phyloP scores from a whole-genome alignment of 1,140 invertebrate species.

The Lepidurus couesii region DNA sequence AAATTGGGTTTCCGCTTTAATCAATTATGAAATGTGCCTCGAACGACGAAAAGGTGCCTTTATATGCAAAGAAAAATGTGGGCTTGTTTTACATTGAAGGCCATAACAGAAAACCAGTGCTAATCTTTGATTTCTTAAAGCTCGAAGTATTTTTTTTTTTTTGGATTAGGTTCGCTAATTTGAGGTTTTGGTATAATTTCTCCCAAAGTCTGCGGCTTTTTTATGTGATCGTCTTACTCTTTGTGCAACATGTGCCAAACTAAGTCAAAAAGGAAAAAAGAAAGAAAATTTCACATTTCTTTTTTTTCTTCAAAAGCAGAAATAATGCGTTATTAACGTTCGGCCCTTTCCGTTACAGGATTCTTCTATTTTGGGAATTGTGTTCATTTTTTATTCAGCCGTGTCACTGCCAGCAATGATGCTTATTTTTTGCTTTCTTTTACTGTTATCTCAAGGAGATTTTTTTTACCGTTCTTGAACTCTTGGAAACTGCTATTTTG shows the following conservation, averaged over 20 bases:
- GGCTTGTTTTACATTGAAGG: not conserved
- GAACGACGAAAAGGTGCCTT: conserved; percentile 9
- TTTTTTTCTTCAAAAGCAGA: too few relatives aligned
- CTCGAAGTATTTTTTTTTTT: not conserved
- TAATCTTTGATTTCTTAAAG: not conserved
- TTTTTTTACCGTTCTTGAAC: not conserved
- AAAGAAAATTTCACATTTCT: too few relatives aligned
- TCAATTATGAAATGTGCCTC: not conserved
- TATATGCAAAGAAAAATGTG: too few relatives aligned
- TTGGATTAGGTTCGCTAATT: not conserved
- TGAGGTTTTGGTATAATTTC: not conserved
- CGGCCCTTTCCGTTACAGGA: not conserved
- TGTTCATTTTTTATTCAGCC: not conserved
- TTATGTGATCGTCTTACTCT: conserved; percentile 19
- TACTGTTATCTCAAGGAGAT: not conserved
- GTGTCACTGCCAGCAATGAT: conserved; percentile 8
- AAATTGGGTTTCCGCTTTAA: not conserved
- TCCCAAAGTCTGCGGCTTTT: not conserved
- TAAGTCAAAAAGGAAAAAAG: not conserved
- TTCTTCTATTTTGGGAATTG: not conserved
- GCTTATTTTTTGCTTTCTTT: not conserved
- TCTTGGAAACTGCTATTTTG: not conserved
- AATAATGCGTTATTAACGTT: not conserved
- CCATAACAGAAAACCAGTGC: not conserved
- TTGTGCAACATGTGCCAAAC: conserved; percentile 18